These are phyloP conservation scores for Promerops cafer DNA, from an alignment of 2,113 vertebrate species.

Conservation along the genomic window DNA sequence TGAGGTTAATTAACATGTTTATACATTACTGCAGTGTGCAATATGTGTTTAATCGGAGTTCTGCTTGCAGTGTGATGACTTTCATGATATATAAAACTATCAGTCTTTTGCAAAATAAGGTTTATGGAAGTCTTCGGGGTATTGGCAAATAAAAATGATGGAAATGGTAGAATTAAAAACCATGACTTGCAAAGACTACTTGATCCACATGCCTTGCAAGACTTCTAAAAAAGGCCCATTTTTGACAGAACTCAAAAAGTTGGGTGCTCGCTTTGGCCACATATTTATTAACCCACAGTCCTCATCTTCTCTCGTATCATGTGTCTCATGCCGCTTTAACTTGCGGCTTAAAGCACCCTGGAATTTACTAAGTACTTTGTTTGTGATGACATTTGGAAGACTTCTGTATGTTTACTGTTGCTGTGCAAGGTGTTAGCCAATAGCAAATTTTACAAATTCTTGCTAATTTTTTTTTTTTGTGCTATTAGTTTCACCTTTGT, in stretches of 20 bases:
- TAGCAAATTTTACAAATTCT: neutral
- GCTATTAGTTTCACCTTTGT: neutral
- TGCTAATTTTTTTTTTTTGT: no score
- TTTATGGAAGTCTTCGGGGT: neutral
- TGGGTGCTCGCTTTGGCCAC: neutral
- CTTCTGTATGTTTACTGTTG: neutral
- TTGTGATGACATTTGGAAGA: neutral
- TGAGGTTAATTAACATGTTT: neutral
- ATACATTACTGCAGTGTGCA: neutral
- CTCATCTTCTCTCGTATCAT: neutral
- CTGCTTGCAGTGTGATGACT: neutral
- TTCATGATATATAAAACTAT: neutral
- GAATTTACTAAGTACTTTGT: neutral
- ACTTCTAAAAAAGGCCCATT: neutral
- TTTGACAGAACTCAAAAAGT: neutral
- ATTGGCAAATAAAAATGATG: neutral
- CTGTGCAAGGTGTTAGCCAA: neutral
- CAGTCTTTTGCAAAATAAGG: neutral
- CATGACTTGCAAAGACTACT: neutral
- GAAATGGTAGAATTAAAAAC: neutral
- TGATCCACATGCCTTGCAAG: neutral
- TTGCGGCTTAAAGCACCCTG: fast-evolving
- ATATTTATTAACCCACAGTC: neutral
- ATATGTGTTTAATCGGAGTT: neutral
- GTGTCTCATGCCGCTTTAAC: neutral